Evolutionary conservation across 2,113 vertebrate genomes (phyloP).

Genomic region (Grantiella picta): DNA sequence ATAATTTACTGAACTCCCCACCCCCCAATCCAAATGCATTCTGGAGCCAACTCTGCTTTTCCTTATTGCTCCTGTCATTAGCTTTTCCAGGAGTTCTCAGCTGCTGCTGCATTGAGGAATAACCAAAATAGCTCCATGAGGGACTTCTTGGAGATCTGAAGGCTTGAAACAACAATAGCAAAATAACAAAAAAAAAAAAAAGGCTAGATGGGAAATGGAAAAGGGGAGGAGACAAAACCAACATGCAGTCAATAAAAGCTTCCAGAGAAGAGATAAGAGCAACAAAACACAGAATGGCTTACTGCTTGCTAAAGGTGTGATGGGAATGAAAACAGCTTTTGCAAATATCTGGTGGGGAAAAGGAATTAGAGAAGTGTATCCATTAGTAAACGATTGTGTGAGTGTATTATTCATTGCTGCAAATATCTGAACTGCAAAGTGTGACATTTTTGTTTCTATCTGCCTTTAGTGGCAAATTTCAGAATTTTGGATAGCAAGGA

Average conservation of each 20-base stretch:
- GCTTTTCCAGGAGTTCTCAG: background rate
- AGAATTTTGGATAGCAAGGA: background rate
- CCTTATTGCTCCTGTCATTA: background rate
- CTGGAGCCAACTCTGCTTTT: background rate
- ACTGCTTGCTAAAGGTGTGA: constrained; percentile 19
- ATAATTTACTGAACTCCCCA: background rate
- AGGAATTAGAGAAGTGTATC: constrained; percentile 40
- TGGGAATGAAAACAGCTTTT: constrained; percentile 46
- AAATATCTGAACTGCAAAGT: background rate
- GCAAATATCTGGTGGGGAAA: constrained; percentile 28
- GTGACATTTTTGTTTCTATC: background rate
- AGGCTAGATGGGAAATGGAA: constrained; percentile 12
- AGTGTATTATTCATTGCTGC: constrained; percentile 30
- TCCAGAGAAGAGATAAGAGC: constrained; percentile 24
- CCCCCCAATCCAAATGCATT: background rate
- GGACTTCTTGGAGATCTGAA: background rate
- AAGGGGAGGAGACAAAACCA: constrained; percentile 36
- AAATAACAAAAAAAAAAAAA: background rate
- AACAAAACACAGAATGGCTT: constrained; percentile 12
- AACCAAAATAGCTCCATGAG: constrained; percentile 1
- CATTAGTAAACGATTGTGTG: constrained; percentile 36
- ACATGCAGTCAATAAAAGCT: constrained; percentile 50
- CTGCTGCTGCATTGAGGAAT: background rate
- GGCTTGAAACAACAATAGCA: background rate
- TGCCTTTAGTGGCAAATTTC: constrained; percentile 4